Evolutionary conservation across 2,888 invertebrate species (phyloP), one percentile per base, ranked within the genome.

Genomic region (Proisotoma minuta): DNA sequence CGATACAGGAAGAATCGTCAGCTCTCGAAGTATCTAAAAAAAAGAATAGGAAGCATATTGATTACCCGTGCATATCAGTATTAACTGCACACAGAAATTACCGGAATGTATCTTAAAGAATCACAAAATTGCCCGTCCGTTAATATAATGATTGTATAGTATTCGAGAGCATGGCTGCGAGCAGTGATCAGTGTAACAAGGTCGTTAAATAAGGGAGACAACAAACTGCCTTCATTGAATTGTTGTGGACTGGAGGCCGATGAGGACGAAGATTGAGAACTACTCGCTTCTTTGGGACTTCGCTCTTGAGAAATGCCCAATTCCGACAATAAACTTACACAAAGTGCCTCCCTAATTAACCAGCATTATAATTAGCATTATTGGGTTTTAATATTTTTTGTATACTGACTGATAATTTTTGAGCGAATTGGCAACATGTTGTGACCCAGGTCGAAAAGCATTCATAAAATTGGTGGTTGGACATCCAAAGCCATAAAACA

Each of bases 121-220:
- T 70, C 70, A 0, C 50, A 54, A 39, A 70, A 66, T 54, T 64
- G 62, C 18, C 70, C 70, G 49, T 70, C 70, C 1, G 70, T 67
- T 34, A 70, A 64, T 49, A 70, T 68, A 62, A 70, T 63, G 26
- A 64, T 67, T 26, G 60, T 58, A 39, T 63, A 60, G 64, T 70
- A 70, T 53, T 70, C 70, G 54, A 65, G 66, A 18, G 59, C 57
- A 3, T 63, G 61, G 8, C 54, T 58, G 12, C 70, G 58, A 20
- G 59, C 49, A n/a, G 65, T 57, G 12, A 70, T 47, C 18, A 70
- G 60, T 10, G 65, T 58, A 12, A 64, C 57, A 23, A 69, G 59
- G 40, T 66, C 66, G 22, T 62, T 63, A 1, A 69, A 61, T 26
- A 67, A 48, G 2, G 69, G 67, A 26, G 61, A 43, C 8, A 69